phyloP scores from a whole-genome alignment of 2,888 invertebrate species.

The Drosophila austrosaltans region DNA sequence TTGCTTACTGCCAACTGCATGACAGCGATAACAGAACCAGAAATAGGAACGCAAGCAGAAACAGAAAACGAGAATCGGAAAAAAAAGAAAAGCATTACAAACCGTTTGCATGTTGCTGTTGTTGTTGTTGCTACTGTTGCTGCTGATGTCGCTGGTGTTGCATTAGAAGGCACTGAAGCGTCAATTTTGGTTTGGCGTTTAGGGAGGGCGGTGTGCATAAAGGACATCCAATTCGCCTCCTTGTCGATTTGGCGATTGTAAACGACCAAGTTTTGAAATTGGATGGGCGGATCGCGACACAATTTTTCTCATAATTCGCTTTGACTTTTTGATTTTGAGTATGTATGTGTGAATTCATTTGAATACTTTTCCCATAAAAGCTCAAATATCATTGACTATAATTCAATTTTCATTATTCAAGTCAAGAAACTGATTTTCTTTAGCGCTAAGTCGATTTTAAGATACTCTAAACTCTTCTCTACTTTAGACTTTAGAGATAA shows the following conservation, averaged over 20 bases:
- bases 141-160: constrained; percentile 34
- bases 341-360: constrained; percentile 13
- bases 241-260: constrained; percentile 45
- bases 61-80: constrained; percentile 3
- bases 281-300: constrained; percentile 32
- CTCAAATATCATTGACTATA: too few relatives aligned
- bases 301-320: constrained; percentile 58
- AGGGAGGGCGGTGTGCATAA: background rate
- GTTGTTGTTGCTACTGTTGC: constrained; percentile 21
- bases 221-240: constrained; percentile 16
- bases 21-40: constrained; percentile 62
- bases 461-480: too few relatives aligned
- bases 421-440: too few relatives aligned
- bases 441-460: too few relatives aligned
- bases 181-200: constrained; percentile 28
- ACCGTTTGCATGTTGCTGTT: constrained; percentile 29
- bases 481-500: too few relatives aligned
- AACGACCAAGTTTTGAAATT: constrained; percentile 39
- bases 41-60: background rate
- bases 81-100: constrained; percentile 26
- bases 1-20: constrained; percentile 64
- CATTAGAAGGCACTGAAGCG: constrained; percentile 63
- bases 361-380: background rate
- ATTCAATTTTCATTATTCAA: too few relatives aligned
- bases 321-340: constrained; percentile 35